Evolutionary conservation across 2,888 invertebrate species (phyloP), one percentile per base, ranked within the genome.

Genomic region (Pseudococcus jackbeardsleyi): DNA sequence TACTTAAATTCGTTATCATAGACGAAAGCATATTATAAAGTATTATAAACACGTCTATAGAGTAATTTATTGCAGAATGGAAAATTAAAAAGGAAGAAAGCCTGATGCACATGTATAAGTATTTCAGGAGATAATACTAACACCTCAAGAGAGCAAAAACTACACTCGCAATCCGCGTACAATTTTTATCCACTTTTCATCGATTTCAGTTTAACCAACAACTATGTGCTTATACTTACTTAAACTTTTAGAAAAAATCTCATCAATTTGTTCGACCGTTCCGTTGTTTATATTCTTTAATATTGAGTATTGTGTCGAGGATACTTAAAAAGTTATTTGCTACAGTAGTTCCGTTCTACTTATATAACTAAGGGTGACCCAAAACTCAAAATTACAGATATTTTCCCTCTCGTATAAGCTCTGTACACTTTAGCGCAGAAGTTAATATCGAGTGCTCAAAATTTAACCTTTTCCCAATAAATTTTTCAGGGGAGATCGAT

Each of bases 201-300:
- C 79, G 79, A 82, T 82, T 82, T 82, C 79, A 46, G 46, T 82
- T 82, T 46, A 82, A 82, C 79, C 33, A 19, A 82, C 79, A n/a
- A 22, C 54, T 1, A 50, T 15, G 48, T 50, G 1, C 26, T 33
- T 33, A 50, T 50, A 1, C 26, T 33, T 33, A 50, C 15, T n/a
- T 59, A 19, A 82, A 82, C 42, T 82, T 82, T 46, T n/a, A 46
- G 19, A 46, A 82, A 82, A 82, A 82, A 82, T 82, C 46, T 82
- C 79, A 82, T 82, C 79, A 82, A 46, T 46, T 82, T 82, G 19
- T 19, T 33, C 39, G 8, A 82, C 79, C 46, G 33, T 82, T 82
- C 79, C 46, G 33, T 82, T 82, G 46, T 82, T 82, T 82, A 82
- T 82, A 82, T 82, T 82, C 22, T 82, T 82, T 33, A 82, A 82